phyloP scores from a whole-genome alignment of 2,113 vertebrate genomes.

The Colossoma macropomum region DNA sequence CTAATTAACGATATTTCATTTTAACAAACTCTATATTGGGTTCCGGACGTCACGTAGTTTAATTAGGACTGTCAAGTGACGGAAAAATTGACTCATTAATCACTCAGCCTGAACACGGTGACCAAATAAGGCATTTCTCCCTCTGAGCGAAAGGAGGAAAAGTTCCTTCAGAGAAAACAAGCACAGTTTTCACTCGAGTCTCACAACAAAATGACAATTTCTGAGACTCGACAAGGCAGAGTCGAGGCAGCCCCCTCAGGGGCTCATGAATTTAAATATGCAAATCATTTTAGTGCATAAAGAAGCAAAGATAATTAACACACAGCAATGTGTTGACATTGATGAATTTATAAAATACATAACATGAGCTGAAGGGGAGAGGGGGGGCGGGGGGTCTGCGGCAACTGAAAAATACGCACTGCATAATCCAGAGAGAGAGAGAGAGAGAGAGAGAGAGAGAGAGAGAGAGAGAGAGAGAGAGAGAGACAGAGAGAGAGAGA shows the following conservation, averaged over 20 bases:
- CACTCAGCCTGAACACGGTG: not conserved
- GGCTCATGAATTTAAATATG: not conserved
- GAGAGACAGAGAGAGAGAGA: no score
- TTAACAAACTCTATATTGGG: slow-evolving; percentile 10
- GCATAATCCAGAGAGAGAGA: no score
- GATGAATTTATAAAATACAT: no score
- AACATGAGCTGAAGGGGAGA: no score
- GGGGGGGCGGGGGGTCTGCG: no score
- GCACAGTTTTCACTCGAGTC: no score
- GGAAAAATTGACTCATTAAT: not conserved
- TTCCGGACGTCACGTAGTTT: not conserved
- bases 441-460: no score
- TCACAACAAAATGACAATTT: not conserved
- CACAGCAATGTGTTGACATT: no score
- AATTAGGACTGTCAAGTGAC: slow-evolving; percentile 10
- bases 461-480: no score
- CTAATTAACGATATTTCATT: slow-evolving; percentile 24
- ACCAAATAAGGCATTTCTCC: no score
- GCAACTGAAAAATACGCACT: no score
- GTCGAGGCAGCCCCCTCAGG: not conserved
- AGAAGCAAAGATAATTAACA: not conserved
- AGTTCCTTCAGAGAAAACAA: not conserved
- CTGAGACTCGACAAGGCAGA: no score
- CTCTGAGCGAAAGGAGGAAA: not conserved
- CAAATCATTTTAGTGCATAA: not conserved